Percentiles rank a stretch among this genome's conserved stretches.
phyloP scores from a whole-genome alignment of 2,113 vertebrate species.

The Gobius niger region DNA sequence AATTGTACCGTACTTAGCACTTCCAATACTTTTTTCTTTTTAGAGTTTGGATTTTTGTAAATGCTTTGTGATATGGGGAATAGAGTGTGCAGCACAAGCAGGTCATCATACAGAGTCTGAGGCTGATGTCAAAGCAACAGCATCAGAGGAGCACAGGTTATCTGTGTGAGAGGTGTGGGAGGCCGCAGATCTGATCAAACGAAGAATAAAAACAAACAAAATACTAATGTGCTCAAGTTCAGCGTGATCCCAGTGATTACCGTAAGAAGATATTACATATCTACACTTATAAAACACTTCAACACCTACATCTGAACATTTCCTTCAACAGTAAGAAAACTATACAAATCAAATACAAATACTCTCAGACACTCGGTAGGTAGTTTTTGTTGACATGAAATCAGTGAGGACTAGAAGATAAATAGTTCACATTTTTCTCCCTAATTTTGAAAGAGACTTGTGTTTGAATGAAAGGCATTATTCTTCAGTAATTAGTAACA shows the following conservation, averaged over 20 bases:
- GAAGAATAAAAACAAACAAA: slow-evolving; percentile 30
- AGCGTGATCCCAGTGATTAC: slow-evolving; percentile 63
- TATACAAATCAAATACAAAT: slow-evolving; percentile 78
- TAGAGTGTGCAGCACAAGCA: not conserved
- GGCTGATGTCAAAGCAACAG: not conserved
- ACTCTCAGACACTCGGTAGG: slow-evolving; percentile 72
- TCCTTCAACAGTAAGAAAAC: slow-evolving; percentile 77
- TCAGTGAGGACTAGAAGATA: slow-evolving; percentile 76
- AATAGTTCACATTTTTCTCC: slow-evolving; percentile 78
- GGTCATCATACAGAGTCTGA: slow-evolving; percentile 1
- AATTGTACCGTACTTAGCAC: not conserved
- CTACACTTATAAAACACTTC: slow-evolving; percentile 72
- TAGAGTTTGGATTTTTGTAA: not conserved
- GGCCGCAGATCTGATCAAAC: slow-evolving; percentile 11
- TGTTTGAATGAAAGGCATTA: slow-evolving; percentile 49
- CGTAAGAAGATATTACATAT: slow-evolving; percentile 66
- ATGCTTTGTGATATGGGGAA: not conserved
- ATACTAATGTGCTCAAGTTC: slow-evolving; percentile 52
- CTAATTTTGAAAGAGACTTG: slow-evolving; percentile 57
- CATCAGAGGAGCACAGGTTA: not conserved
- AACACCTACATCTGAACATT: slow-evolving; percentile 61
- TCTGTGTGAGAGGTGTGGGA: slow-evolving; percentile 2
- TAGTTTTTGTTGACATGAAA: slow-evolving; percentile 79
- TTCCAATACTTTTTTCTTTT: not conserved
- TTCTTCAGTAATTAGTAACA: slow-evolving; percentile 72